phyloP scores from a whole-genome alignment of 2,797 vertebrate genomes.

The Centropyge bicolor region DNA sequence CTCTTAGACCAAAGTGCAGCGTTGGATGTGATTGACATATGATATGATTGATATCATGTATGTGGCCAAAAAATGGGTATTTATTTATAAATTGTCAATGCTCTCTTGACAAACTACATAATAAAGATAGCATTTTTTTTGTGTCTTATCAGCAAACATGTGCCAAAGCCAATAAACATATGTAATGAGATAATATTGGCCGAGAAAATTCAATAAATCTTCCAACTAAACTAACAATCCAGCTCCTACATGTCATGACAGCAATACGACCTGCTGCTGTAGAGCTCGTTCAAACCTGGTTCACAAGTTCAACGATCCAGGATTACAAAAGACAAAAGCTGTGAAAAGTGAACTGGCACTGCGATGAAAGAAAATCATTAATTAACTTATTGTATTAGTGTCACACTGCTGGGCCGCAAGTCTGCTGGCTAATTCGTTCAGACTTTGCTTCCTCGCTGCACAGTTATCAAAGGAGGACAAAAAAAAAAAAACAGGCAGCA shows the following conservation, averaged over 20 bases:
- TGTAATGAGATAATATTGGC: background rate
- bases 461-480: slow-evolving; percentile 64
- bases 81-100: no score
- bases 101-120: no score
- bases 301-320: slow-evolving; percentile 14
- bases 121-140: no score
- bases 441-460: slow-evolving; percentile 26
- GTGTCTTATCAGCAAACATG: background rate
- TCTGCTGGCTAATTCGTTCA: slow-evolving; percentile 18
- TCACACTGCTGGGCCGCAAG: background rate
- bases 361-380: slow-evolving; percentile 9
- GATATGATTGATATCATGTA: no score
- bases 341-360: slow-evolving; percentile 13
- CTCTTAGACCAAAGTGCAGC: no score
- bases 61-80: no score
- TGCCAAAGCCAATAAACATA: no score
- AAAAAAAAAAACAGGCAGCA: slow-evolving; percentile 54
- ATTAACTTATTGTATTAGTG: slow-evolving; percentile 15
- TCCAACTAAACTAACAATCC: background rate
- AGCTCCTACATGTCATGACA: background rate
- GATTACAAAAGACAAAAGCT: background rate
- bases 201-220: background rate
- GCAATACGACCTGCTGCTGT: background rate
- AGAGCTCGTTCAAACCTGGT: background rate
- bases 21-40: no score